These are phyloP conservation scores for Lethrus apterus DNA, from an alignment of 1,140 invertebrate genomes.

Conservation along the genomic window DNA sequence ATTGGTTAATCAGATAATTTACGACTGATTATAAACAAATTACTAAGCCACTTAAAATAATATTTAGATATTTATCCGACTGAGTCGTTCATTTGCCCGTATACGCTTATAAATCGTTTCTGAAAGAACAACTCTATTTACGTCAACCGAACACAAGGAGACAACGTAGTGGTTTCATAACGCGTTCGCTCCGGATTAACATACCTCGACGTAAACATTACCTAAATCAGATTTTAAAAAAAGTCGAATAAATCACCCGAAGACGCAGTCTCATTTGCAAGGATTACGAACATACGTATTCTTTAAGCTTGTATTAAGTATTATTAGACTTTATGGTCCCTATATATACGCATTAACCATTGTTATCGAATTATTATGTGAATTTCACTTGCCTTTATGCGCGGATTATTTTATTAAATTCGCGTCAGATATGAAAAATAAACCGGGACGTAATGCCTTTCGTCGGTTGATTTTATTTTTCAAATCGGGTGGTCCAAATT, in stretches of 20 bases:
- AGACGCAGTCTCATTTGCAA: not conserved
- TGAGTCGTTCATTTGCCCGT: conserved; percentile 21
- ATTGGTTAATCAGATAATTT: conserved; percentile 19
- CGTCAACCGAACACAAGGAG: too few species aligned
- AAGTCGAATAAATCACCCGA: conserved; percentile 18
- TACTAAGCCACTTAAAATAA: conserved; percentile 24
- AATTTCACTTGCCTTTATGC: conserved; percentile 10
- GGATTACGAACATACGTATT: not conserved
- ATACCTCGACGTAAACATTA: conserved; percentile 24
- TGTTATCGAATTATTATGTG: not conserved
- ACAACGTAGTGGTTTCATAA: conserved; percentile 15
- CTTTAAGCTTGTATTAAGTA: not conserved
- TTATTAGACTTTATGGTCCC: not conserved
- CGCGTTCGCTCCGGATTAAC: conserved; percentile 16
- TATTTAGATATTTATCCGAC: conserved; percentile 23
- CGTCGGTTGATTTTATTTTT: too few species aligned
- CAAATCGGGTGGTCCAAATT: too few species aligned
- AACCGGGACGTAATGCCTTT: too few species aligned
- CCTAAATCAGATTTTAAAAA: conserved; percentile 26
- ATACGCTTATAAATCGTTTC: conserved; percentile 18
- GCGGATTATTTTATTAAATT: conserved; percentile 17
- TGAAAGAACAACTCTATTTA: conserved; percentile 24
- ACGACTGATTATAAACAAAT: conserved; percentile 23
- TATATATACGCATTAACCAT: not conserved
- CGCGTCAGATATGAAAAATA: too few species aligned